These are phyloP conservation scores for Noctua janthe DNA, from an alignment of 2,888 invertebrate genomes.

Conservation along the genomic window DNA sequence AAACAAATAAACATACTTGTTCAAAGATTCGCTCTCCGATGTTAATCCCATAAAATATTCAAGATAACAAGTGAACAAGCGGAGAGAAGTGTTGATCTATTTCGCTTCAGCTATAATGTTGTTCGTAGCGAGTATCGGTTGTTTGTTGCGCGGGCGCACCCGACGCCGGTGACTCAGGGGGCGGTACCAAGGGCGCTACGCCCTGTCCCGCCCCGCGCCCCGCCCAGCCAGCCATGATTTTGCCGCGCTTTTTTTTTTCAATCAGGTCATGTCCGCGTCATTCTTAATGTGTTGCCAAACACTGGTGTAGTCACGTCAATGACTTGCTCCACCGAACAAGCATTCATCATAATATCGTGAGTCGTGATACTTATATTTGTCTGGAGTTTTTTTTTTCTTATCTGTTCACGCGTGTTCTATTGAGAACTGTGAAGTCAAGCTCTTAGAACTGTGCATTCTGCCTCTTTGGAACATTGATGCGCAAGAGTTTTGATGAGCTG, in stretches of 20 bases:
- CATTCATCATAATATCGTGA: constrained; percentile 68
- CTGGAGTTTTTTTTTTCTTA: constrained; percentile 55
- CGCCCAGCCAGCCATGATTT: constrained; percentile 88
- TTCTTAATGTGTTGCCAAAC: constrained; percentile 87
- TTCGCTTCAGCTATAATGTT: constrained; percentile 58
- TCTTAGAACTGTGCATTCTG: constrained; percentile 47
- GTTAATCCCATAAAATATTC: constrained; percentile 45
- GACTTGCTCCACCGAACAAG: constrained; percentile 67
- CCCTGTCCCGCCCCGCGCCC: constrained; percentile 83
- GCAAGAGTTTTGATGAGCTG: constrained; percentile 38
- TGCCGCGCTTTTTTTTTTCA: constrained; percentile 87
- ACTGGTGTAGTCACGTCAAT: constrained; percentile 76
- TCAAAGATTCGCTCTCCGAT: constrained; percentile 35
- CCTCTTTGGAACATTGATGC: constrained; percentile 39
- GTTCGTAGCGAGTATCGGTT: constrained; percentile 58
- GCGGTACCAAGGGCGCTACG: constrained; percentile 88
- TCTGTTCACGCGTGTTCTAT: constrained; percentile 60
- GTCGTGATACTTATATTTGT: constrained; percentile 68
- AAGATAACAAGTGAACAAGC: constrained; percentile 45
- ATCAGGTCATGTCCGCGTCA: constrained; percentile 83
- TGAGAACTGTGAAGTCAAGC: constrained; percentile 45
- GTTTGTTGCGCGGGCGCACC: constrained; percentile 79
- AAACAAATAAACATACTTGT: constrained; percentile 32
- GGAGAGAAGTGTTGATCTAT: constrained; percentile 54
- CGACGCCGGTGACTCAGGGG: constrained; percentile 83